Conservation (phyloP, 2,797 vertebrate species). For the Aulostomus chinensis region DNA sequence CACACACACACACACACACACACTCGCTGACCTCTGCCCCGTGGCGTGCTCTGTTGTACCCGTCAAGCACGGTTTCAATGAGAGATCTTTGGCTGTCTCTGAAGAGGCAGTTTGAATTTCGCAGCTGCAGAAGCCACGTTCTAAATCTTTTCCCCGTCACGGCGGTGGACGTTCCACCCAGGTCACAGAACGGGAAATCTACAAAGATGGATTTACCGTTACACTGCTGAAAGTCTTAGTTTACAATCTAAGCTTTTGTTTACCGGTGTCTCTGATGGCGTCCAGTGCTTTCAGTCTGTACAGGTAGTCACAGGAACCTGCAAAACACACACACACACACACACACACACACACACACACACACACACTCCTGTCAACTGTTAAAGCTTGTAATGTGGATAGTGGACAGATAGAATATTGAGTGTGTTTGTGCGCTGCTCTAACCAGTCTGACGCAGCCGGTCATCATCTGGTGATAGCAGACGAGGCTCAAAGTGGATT, state of each 20-base stretch:
- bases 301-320: conserved; percentile 89
- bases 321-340: conserved; percentile 27
- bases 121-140: conserved; percentile 88
- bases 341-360: too few relatives aligned
- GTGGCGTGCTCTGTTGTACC: conserved; percentile 89
- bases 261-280: conserved; percentile 89
- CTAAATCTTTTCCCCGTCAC: conserved; percentile 90
- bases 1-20: too few relatives aligned
- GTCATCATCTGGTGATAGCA: conserved; percentile 85
- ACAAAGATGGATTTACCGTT: conserved; percentile 1
- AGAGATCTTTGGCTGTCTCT: conserved; percentile 81
- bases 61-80: conserved; percentile 87
- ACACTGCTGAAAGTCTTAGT: background rate
- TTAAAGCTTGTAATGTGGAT: background rate
- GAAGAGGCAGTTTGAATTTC: conserved; percentile 82
- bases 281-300: conserved; percentile 97
- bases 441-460: conserved; percentile 80
- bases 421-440: conserved; percentile 16
- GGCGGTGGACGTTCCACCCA: conserved; percentile 82
- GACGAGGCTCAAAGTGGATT: conserved; percentile 89
- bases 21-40: conserved; percentile 90
- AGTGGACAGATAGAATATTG: too few relatives aligned
- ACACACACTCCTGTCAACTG: background rate
- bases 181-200: conserved; percentile 87
- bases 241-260: background rate